Evolutionary conservation across 2,113 vertebrate genomes (phyloP).

Genomic region (Baryphthengus martii): DNA sequence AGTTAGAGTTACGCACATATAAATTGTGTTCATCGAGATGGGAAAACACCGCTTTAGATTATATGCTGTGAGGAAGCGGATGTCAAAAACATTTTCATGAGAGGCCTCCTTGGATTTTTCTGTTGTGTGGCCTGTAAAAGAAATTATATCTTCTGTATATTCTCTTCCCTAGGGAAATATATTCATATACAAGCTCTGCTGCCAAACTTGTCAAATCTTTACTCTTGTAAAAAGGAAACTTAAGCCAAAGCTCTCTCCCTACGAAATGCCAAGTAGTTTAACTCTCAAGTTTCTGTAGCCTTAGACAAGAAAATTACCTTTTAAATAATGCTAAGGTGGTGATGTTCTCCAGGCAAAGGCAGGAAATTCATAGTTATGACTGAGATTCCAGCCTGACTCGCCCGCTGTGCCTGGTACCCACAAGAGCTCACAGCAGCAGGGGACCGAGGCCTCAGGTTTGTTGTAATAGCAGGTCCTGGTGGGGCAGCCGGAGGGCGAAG

Average conservation of each 20-base stretch:
- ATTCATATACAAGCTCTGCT: slow-evolving; percentile 39
- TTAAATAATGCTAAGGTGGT: slow-evolving; percentile 19
- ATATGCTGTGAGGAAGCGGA: slow-evolving; percentile 6
- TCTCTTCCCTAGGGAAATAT: slow-evolving; percentile 49
- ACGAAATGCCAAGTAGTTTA: slow-evolving; percentile 57
- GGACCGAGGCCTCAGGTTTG: background rate
- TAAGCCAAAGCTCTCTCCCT: slow-evolving; percentile 55
- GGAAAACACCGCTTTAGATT: slow-evolving; percentile 1
- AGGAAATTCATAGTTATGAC: slow-evolving; percentile 16
- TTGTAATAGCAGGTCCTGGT: background rate
- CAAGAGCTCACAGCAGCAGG: background rate
- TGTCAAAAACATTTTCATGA: slow-evolving; percentile 32
- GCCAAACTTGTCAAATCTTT: slow-evolving; percentile 71
- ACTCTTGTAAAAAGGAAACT: slow-evolving; percentile 62
- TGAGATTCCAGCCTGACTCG: background rate
- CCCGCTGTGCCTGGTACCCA: background rate
- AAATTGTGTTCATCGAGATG: background rate
- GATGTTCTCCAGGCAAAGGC: background rate
- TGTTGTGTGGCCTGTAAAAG: slow-evolving; percentile 69
- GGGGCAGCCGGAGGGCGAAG: background rate
- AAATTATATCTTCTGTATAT: slow-evolving; percentile 61
- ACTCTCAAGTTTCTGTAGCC: slow-evolving; percentile 37
- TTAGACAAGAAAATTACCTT: slow-evolving; percentile 42
- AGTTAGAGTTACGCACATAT: background rate
- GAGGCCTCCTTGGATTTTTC: slow-evolving; percentile 50